Evolutionary conservation across 2,797 vertebrate species (phyloP).

Genomic region (Lepilemur septentrionalis): DNA sequence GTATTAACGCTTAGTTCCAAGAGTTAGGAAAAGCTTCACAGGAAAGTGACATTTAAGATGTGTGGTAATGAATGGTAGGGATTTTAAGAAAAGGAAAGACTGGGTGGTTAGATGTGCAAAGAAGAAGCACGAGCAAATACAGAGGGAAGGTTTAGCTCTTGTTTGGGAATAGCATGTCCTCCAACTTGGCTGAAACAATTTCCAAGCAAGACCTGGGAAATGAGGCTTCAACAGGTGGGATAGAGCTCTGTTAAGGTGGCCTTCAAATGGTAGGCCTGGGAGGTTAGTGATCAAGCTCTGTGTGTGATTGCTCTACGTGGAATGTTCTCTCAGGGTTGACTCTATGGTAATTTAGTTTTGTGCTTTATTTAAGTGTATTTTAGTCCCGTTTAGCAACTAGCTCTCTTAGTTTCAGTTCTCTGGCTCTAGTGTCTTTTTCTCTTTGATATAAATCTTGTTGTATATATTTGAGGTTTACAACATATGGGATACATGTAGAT

Average conservation of each 20-base stretch:
- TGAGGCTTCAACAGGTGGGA: background rate
- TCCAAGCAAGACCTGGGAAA: background rate
- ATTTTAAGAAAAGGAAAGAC: background rate
- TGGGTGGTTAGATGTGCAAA: background rate
- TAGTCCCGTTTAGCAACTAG: background rate
- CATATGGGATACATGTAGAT: background rate
- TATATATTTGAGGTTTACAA: background rate
- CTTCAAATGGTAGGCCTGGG: background rate
- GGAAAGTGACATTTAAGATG: background rate
- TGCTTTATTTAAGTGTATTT: background rate
- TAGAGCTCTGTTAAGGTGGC: background rate
- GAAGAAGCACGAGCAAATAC: background rate
- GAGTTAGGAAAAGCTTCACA: background rate
- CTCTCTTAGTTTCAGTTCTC: background rate
- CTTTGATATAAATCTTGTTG: background rate
- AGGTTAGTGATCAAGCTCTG: background rate
- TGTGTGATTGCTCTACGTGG: background rate
- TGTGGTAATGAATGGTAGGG: background rate
- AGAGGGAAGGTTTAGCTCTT: background rate
- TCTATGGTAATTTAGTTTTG: background rate
- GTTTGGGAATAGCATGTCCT: background rate
- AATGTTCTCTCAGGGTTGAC: background rate
- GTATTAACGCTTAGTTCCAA: background rate
- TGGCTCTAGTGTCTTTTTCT: background rate
- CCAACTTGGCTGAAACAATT: background rate